Evolutionary conservation across 1,140 invertebrate species (phyloP).

Genomic region (Elysia chlorotica): DNA sequence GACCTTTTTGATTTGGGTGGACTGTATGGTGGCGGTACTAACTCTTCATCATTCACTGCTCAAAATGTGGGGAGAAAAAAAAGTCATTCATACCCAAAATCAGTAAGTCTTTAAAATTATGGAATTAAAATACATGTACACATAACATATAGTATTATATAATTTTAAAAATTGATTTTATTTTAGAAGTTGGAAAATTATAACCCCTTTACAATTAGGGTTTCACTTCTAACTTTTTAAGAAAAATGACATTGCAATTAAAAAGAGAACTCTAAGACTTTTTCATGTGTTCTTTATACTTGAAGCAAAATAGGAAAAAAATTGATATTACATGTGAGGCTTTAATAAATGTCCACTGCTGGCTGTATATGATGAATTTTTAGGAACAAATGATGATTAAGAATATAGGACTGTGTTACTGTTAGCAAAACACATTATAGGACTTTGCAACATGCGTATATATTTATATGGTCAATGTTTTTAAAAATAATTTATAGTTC

Average conservation of each 20-base stretch:
- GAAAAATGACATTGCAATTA: neutral
- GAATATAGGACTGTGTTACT: neutral
- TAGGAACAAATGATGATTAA: neutral
- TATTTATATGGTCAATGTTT: no score
- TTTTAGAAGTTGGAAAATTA: neutral
- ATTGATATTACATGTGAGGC: no score
- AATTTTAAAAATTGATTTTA: neutral
- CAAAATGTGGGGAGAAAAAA: neutral
- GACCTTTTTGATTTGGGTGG: constrained; percentile 21
- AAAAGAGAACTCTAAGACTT: neutral
- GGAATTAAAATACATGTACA: neutral
- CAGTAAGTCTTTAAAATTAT: neutral
- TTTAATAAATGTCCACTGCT: no score
- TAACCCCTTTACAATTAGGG: neutral
- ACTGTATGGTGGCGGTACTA: neutral
- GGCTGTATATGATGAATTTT: neutral
- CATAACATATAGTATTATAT: no score
- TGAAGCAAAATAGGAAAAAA: no score
- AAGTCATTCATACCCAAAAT: neutral
- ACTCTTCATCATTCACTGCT: neutral
- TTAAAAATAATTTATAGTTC: no score
- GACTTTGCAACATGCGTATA: neutral
- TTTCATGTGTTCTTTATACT: neutral
- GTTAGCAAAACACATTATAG: neutral
- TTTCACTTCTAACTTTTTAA: neutral